A percentile compares a stretch with the other conserved stretches of the same genome.
phyloP scores from a whole-genome alignment of 2,888 invertebrate genomes.

The Sinohyriopsis cumingii region DNA sequence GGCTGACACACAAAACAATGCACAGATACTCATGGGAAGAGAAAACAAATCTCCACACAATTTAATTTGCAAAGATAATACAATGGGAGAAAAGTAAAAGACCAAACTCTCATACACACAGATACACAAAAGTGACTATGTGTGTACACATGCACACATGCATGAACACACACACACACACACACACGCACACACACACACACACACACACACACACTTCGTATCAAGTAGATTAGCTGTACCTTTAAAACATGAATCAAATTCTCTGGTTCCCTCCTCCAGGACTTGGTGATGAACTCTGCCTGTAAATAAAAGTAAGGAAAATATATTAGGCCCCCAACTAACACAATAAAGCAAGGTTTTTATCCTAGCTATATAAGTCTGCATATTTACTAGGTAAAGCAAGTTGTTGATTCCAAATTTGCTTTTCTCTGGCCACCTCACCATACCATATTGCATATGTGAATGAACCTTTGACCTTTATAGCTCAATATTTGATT shows the following conservation, averaged over 20 bases:
- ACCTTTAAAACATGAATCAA: slow-evolving; percentile 63
- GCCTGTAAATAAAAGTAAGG: slow-evolving; percentile 45
- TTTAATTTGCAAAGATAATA: no score
- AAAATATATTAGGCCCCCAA: not conserved
- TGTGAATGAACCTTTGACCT: not conserved
- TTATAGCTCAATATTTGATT: no score
- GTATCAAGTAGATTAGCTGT: slow-evolving; percentile 2
- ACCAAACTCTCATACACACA: not conserved
- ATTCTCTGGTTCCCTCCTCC: slow-evolving; percentile 64
- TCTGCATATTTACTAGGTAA: no score
- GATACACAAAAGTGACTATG: no score
- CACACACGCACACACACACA: not conserved
- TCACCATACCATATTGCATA: not conserved
- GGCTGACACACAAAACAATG: no score
- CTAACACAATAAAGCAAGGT: no score
- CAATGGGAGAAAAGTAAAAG: not conserved
- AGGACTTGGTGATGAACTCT: slow-evolving; percentile 66
- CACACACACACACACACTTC: not conserved
- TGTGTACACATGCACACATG: no score
- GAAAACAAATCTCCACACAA: no score
- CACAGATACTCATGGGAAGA: no score
- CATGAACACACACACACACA: not conserved
- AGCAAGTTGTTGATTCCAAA: no score
- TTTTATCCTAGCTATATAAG: no score
- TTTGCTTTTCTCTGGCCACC: no score